phyloP scores from a whole-genome alignment of 2,888 invertebrate species.

The Hoplodrina blanda region DNA sequence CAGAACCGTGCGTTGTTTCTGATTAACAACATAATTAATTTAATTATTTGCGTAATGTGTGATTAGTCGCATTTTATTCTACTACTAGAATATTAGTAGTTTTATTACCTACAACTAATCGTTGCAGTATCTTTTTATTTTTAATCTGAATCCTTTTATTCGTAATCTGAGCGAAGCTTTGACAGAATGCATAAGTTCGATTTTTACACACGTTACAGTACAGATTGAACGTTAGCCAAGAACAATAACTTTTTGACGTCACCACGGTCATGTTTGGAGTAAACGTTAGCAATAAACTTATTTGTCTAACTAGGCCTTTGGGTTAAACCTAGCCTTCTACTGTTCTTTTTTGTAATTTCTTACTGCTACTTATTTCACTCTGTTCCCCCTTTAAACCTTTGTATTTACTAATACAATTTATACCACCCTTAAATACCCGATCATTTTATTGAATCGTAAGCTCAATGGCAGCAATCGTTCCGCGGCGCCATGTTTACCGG shows the following conservation, averaged over 20 bases:
- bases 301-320: no score
- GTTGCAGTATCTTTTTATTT: not conserved
- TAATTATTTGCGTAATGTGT: not conserved
- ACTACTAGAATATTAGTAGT: not conserved
- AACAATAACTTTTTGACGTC: no score
- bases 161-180: no score
- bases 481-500: conserved; percentile 45
- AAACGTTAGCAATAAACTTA: no score
- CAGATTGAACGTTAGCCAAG: not conserved
- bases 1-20: not conserved
- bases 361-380: not conserved
- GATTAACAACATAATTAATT: not conserved
- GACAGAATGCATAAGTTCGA: no score
- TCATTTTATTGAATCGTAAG: conserved; percentile 48
- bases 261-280: no score
- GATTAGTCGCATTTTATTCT: not conserved
- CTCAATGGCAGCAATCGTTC: conserved; percentile 35
- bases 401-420: not conserved
- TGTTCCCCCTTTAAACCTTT: not conserved
- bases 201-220: not conserved
- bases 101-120: not conserved
- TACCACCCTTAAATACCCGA: conserved; percentile 25
- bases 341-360: not conserved
- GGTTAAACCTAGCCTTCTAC: not conserved
- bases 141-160: no score